phyloP scores from a whole-genome alignment of 1,140 invertebrate genomes.

The Euura lappo region DNA sequence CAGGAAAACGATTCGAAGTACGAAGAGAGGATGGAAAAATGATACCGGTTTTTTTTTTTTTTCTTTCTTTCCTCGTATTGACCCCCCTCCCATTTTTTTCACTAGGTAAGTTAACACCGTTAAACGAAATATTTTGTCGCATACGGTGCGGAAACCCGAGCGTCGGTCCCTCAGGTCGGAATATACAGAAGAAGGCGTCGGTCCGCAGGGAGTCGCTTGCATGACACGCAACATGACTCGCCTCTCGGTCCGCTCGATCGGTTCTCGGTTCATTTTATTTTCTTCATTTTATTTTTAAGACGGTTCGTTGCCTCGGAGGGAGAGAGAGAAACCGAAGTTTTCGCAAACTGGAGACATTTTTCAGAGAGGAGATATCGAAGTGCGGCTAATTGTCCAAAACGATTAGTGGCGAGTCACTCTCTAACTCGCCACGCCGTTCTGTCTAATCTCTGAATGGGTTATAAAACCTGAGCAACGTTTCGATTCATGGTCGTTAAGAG shows the following conservation, averaged over 20 bases:
- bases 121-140: not conserved
- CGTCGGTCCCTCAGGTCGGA: not conserved
- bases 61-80: too few relatives aligned
- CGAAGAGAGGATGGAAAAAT: not conserved
- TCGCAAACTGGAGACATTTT: not conserved
- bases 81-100: not conserved
- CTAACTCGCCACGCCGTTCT: not conserved
- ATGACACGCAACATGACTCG: not conserved
- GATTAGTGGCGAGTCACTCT: too few relatives aligned
- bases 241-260: not conserved
- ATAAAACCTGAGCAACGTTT: not conserved
- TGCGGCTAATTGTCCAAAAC: not conserved
- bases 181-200: not conserved
- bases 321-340: not conserved
- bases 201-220: conserved; percentile 1
- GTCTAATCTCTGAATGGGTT: not conserved
- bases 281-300: too few relatives aligned
- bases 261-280: not conserved
- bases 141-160: not conserved
- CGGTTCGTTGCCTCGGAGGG: not conserved
- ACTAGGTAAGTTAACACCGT: not conserved
- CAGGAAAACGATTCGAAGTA: conserved; percentile 4
- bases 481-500: not conserved
- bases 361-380: not conserved
- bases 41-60: too few relatives aligned